phyloP scores from a whole-genome alignment of 2,113 vertebrate species.

The Tricholaema leucomelas region DNA sequence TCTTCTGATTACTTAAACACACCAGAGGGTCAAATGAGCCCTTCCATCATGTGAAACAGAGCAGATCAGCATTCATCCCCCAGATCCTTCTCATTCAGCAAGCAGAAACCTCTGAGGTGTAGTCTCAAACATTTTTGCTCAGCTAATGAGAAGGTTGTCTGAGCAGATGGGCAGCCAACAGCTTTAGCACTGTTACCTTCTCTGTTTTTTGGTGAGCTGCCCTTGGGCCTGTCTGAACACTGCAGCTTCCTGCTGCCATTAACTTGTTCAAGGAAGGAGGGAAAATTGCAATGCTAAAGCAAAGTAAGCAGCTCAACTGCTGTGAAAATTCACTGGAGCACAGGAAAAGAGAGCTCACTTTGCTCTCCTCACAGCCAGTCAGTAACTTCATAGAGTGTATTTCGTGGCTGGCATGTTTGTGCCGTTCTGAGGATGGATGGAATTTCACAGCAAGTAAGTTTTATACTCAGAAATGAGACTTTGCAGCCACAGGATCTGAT shows the following conservation, averaged over 20 bases:
- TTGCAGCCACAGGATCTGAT: not conserved
- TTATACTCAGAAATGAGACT: not conserved
- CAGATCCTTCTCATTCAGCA: not conserved
- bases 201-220: not conserved
- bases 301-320: not conserved
- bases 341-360: not conserved
- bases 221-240: not conserved
- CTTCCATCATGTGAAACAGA: not conserved
- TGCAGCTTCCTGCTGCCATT: not conserved
- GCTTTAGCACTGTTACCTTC: not conserved
- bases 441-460: not conserved
- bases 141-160: not conserved
- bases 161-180: not conserved
- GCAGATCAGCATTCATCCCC: not conserved
- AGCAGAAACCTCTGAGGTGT: not conserved
- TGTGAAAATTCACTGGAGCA: not conserved
- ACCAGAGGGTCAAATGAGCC: not conserved
- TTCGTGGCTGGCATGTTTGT: not conserved
- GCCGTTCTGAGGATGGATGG: not conserved
- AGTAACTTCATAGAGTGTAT: not conserved
- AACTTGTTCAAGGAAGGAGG: not conserved
- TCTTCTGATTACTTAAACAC: conserved; percentile 13
- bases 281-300: not conserved
- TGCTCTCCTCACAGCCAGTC: not conserved
- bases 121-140: not conserved